Percentiles rank a stretch among this genome's conserved stretches.
Evolutionary conservation across 2,888 invertebrate species (phyloP).

Genomic region (Drosophila algonquin): DNA sequence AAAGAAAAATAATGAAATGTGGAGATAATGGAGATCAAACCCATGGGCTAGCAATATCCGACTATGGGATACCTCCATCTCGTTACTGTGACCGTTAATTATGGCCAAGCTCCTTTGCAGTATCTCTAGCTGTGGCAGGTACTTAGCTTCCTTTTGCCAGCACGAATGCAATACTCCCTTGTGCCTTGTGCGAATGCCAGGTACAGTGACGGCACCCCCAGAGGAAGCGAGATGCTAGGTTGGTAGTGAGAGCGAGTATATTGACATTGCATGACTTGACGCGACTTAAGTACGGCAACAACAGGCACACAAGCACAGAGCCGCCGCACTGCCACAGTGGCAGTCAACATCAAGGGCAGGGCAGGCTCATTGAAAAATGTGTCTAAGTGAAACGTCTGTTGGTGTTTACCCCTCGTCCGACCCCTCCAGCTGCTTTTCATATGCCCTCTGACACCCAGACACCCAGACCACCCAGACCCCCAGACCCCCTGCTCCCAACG

Average conservation of each 20-base stretch:
- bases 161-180: no score
- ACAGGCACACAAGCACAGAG: not conserved
- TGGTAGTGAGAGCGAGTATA: constrained; percentile 20
- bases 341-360: constrained; percentile 2
- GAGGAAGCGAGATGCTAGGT: no score
- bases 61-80: not conserved
- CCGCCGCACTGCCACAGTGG: not conserved
- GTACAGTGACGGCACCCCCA: no score
- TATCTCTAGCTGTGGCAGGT: no score
- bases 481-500: no score
- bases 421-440: no score
- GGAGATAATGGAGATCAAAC: no score
- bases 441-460: no score
- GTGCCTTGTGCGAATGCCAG: no score
- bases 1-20: constrained; percentile 5
- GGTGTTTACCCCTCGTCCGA: constrained; percentile 16
- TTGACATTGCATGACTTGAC: constrained; percentile 62
- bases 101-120: no score
- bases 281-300: constrained; percentile 54
- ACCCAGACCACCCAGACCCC: no score
- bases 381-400: constrained; percentile 64
- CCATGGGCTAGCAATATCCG: not conserved
- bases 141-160: no score
- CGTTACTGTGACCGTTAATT: not conserved
- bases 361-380: constrained; percentile 60